These are phyloP conservation scores for Ophion slaviceki DNA, from an alignment of 2,888 invertebrate genomes.

Conservation along the genomic window DNA sequence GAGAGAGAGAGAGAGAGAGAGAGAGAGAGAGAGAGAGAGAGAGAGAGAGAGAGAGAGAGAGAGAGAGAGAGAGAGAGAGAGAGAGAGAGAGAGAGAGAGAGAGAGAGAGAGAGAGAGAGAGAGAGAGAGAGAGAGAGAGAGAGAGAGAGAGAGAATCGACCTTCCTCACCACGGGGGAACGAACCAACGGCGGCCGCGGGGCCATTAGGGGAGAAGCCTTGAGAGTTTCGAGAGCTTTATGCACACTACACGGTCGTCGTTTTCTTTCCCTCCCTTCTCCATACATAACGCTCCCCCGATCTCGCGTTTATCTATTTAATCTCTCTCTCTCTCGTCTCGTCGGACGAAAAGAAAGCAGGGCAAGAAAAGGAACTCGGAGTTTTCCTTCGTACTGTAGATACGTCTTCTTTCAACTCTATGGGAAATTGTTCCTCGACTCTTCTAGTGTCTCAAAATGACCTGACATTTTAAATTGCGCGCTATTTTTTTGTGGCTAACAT, in stretches of 20 bases:
- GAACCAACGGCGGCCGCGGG: conserved; percentile 41
- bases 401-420: not conserved
- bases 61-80: no score
- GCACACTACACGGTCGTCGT: conserved; percentile 40
- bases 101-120: no score
- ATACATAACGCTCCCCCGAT: not conserved
- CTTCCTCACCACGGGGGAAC: conserved; percentile 60
- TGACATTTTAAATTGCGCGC: no score
- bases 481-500: no score
- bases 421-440: not conserved
- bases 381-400: not conserved
- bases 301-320: conserved; percentile 42
- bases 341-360: not conserved
- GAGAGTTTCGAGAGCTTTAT: conserved; percentile 38
- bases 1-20: no score
- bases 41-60: no score
- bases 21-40: no score
- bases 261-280: conserved; percentile 23
- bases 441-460: no score
- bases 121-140: no score
- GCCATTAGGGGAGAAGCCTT: conserved; percentile 57
- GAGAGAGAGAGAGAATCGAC: conserved; percentile 53
- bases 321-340: conserved; percentile 4
- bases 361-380: not conserved
- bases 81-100: no score